A percentile compares a stretch with the other conserved stretches of the same genome.
phyloP scores from a whole-genome alignment of 2,888 invertebrate species.

The Autographa gamma region DNA sequence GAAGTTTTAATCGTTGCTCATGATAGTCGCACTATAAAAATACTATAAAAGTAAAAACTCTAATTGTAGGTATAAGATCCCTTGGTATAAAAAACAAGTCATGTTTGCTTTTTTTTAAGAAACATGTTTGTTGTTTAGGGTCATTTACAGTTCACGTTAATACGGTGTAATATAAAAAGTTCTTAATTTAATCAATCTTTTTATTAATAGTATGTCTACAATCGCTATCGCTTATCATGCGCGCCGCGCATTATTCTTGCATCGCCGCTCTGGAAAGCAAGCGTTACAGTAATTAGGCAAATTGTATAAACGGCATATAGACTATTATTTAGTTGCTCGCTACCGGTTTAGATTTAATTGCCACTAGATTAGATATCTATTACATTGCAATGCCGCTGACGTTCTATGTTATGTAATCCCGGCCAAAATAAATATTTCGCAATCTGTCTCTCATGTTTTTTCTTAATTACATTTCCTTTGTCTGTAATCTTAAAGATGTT shows the following conservation, averaged over 20 bases:
- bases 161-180: no score
- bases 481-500: slow-evolving; percentile 32
- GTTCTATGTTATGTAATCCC: slow-evolving; percentile 64
- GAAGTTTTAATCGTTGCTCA: background rate
- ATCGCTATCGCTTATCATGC: slow-evolving; percentile 40
- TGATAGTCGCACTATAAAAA: no score
- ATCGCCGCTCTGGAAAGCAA: slow-evolving; percentile 74
- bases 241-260: slow-evolving; percentile 62
- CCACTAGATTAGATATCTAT: slow-evolving; percentile 71
- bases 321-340: slow-evolving; percentile 72
- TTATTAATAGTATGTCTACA: no score
- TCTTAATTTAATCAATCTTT: no score
- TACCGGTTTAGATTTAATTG: slow-evolving; percentile 78
- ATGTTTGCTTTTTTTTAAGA: no score
- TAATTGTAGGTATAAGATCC: no score
- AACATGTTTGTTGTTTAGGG: no score
- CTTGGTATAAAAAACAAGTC: no score
- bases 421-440: slow-evolving; percentile 62
- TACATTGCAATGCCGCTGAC: slow-evolving; percentile 64
- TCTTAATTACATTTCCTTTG: slow-evolving; percentile 50
- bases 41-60: no score
- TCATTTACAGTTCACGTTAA: no score
- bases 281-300: slow-evolving; percentile 79
- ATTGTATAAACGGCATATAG: slow-evolving; percentile 79
- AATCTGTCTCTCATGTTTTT: slow-evolving; percentile 45